phyloP scores from a whole-genome alignment of 2,113 vertebrate species.

The Collichthys lucidus region DNA sequence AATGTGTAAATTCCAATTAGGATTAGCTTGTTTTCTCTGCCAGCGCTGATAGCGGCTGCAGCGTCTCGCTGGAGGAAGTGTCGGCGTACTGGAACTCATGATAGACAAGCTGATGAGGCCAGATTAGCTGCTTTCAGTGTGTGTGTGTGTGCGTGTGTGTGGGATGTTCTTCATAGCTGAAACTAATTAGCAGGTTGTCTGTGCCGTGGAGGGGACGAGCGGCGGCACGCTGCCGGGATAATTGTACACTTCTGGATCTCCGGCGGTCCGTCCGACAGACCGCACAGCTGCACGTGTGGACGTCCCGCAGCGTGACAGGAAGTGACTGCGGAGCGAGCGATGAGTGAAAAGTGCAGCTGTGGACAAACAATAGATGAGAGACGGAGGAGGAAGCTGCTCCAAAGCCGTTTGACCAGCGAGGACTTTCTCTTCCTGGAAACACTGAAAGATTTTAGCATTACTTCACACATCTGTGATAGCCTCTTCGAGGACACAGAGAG shows the following conservation, averaged over 20 bases:
- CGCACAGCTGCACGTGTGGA: slow-evolving; percentile 41
- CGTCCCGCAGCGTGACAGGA: slow-evolving; percentile 31
- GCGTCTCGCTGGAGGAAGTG: slow-evolving; percentile 26
- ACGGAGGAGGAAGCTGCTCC: background rate
- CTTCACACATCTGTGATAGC: too few relatives aligned
- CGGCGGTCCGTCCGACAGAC: slow-evolving; percentile 7
- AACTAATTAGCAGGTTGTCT: slow-evolving; percentile 55
- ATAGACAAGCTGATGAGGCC: slow-evolving; percentile 55
- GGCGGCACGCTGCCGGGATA: slow-evolving; percentile 34
- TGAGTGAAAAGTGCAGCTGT: slow-evolving; percentile 48
- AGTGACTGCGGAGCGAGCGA: slow-evolving; percentile 26
- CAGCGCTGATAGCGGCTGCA: slow-evolving; percentile 41
- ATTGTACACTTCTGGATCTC: slow-evolving; percentile 43
- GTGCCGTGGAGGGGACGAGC: background rate
- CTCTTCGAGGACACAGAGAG: too few relatives aligned
- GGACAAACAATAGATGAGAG: background rate
- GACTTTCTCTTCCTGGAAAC: too few relatives aligned
- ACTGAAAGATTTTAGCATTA: too few relatives aligned
- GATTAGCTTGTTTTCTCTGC: slow-evolving; percentile 63
- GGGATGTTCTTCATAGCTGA: background rate
- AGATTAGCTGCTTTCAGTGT: slow-evolving; percentile 48
- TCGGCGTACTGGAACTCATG: slow-evolving; percentile 30
- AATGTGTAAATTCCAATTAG: slow-evolving; percentile 75
- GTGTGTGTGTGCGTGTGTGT: slow-evolving; percentile 34
- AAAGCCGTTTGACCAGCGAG: background rate